Evolutionary conservation across 2,797 vertebrate species (phyloP).

Genomic region (Sebastes hubbsi): DNA sequence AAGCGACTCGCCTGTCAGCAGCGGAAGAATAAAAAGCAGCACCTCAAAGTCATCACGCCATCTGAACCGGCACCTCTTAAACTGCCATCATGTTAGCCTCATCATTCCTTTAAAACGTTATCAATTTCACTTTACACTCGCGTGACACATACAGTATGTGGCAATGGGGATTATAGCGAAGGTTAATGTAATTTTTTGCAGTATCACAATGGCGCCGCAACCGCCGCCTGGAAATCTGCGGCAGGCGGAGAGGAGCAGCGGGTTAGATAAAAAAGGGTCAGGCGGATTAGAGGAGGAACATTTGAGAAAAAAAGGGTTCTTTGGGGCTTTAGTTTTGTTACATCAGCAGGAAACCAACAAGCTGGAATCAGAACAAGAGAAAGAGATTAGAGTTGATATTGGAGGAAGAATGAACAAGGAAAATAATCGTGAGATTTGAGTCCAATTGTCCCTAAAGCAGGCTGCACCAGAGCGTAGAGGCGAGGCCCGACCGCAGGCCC

Average conservation of each 20-base stretch:
- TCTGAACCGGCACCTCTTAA: conserved; percentile 16
- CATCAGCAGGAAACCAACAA: conserved; percentile 73
- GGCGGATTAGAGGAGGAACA: conserved; percentile 58
- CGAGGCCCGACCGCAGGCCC: conserved; percentile 38
- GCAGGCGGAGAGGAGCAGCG: conserved; percentile 21
- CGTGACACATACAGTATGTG: background rate
- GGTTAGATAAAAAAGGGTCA: conserved; percentile 42
- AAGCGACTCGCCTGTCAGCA: conserved; percentile 3
- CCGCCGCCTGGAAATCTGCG: conserved; percentile 4
- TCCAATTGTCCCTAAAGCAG: conserved; percentile 54
- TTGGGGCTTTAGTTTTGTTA: conserved; percentile 61
- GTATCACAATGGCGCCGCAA: conserved; percentile 10
- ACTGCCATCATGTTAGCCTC: conserved; percentile 4
- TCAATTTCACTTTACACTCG: background rate
- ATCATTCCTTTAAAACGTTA: conserved; percentile 20
- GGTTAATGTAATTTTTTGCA: conserved; percentile 37
- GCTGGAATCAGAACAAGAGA: conserved; percentile 42
- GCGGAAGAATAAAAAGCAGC: conserved; percentile 1
- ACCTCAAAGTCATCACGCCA: conserved; percentile 2
- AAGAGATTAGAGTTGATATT: conserved; percentile 66
- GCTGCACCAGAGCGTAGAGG: conserved; percentile 48
- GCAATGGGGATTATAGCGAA: background rate
- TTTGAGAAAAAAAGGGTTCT: conserved; percentile 44
- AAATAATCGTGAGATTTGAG: conserved; percentile 52
- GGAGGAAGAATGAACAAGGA: conserved; percentile 32